Base-by-base conservation (phyloP, 2,888 invertebrate genomes). In the Dryadula phaetusa region DNA sequence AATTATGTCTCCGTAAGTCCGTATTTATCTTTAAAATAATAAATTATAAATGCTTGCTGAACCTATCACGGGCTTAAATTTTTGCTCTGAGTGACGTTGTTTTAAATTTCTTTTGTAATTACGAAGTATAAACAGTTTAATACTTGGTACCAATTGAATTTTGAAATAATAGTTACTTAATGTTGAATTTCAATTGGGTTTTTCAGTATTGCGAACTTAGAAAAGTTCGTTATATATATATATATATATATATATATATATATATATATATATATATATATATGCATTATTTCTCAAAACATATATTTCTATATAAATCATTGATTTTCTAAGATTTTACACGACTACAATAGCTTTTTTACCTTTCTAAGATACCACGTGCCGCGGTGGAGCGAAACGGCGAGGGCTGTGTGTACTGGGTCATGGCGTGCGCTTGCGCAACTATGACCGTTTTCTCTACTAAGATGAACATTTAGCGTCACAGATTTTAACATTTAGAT, bases 311-410 rank as follows among this genome's bases (percentile, higher is more conserved):
- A 40, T 7, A 54, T n/a, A 37, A 22, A 56, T 10, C 4, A 56
- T 40, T 40, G 40, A 40, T 25, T 40, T 56, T 56, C 22, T 22
- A 10, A 12, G 10, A n/a, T 8, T 3, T 56, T 37, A 56, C 22
- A 66, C 44, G 42, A 42, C 16, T 37, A 56, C 34, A 49, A 53
- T 40, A 52, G 37, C 37, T 68, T 49, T 63, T 63, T 32, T 44
- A 53, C 61, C 42, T 67, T 58, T 64, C 44, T 54, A 64, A 65
- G 65, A 61, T 46, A 72, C 75, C 91, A 90, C 90, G 91, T 90
- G 91, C 82, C 88, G 83, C 90, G 76, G 65, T 82, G 82, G 84
- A 87, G 82, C 90, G 87, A 80, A 75, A 87, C 89, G 82, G 68
- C 44, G 75, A 78, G 76, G 79, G 78, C 76, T 74, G 68, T 56